Evolutionary conservation across 2,797 vertebrate genomes (phyloP).

Genomic region (Acridotheres tristis): DNA sequence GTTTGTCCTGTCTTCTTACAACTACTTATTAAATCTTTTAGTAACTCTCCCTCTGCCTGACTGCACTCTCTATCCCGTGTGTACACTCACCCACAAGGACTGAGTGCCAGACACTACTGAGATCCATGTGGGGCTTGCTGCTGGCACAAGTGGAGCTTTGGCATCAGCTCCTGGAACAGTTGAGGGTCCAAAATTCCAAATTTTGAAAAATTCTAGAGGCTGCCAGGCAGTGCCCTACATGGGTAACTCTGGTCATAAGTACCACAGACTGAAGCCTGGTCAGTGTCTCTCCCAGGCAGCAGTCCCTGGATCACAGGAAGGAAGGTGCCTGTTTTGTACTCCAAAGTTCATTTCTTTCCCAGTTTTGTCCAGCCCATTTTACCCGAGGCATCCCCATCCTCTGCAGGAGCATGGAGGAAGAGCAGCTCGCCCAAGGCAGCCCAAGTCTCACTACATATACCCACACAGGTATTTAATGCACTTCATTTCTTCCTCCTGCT

Average conservation of each 20-base stretch:
- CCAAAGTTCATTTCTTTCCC: background rate
- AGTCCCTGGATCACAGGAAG: background rate
- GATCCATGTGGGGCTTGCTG: background rate
- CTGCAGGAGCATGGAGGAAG: background rate
- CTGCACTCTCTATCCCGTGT: rapidly evolving
- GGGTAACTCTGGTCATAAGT: background rate
- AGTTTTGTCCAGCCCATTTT: background rate
- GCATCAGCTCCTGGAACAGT: background rate
- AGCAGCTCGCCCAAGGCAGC: background rate
- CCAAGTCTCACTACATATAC: background rate
- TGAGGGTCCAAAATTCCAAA: background rate
- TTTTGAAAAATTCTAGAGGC: background rate
- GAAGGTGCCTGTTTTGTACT: background rate
- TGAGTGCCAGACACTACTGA: rapidly evolving
- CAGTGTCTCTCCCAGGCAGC: background rate
- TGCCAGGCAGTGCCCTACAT: background rate
- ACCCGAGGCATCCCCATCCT: background rate
- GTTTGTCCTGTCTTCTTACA: background rate
- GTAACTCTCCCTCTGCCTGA: background rate
- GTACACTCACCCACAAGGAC: background rate
- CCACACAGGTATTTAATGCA: background rate
- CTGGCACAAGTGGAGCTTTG: background rate
- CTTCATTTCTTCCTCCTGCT: background rate
- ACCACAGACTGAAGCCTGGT: background rate
- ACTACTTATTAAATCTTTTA: background rate